Conservation (phyloP, 2,797 vertebrate species). For the Spea hammondii region DNA sequence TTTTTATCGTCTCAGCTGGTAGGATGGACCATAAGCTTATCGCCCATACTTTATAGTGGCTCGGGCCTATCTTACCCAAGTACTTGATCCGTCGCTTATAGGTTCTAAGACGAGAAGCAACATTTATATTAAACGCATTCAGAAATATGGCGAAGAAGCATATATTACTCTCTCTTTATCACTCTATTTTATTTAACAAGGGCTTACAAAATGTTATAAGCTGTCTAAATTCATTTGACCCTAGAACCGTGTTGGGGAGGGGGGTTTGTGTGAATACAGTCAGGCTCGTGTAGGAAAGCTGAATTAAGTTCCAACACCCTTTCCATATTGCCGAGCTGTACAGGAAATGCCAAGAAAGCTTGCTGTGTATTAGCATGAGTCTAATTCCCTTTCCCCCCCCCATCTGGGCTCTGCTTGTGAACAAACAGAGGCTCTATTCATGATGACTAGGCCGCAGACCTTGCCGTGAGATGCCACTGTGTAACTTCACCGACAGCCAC, state of each 20-base stretch:
- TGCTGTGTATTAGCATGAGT: constrained; percentile 36
- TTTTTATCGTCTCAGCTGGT: too few species aligned
- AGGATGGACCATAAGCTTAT: too few species aligned
- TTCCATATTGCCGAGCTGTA: constrained; percentile 1
- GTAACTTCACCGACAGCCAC: constrained; percentile 14
- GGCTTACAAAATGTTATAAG: constrained; percentile 18
- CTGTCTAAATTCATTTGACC: constrained; percentile 10
- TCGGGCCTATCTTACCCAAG: too few species aligned
- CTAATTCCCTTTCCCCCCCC: constrained; percentile 12
- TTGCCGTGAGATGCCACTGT: constrained; percentile 12
- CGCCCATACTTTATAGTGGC: too few species aligned
- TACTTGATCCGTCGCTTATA: too few species aligned
- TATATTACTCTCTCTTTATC: too few species aligned
- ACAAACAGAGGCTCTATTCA: constrained; percentile 48
- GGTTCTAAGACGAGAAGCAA: too few species aligned
- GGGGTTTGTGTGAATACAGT: neutral
- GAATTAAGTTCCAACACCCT: constrained; percentile 16
- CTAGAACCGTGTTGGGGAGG: neutral
- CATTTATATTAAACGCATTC: too few species aligned
- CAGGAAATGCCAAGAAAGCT: constrained; percentile 36
- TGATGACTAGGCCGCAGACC: constrained; percentile 36
- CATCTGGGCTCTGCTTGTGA: constrained; percentile 25
- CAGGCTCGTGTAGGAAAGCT: neutral
- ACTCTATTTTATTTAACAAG: constrained; percentile 10
- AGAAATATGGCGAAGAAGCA: too few species aligned